Percentiles rank a stretch among this genome's conserved stretches.
Evolutionary conservation across 2,888 invertebrate species (phyloP).

Genomic region (Agrotis puta): DNA sequence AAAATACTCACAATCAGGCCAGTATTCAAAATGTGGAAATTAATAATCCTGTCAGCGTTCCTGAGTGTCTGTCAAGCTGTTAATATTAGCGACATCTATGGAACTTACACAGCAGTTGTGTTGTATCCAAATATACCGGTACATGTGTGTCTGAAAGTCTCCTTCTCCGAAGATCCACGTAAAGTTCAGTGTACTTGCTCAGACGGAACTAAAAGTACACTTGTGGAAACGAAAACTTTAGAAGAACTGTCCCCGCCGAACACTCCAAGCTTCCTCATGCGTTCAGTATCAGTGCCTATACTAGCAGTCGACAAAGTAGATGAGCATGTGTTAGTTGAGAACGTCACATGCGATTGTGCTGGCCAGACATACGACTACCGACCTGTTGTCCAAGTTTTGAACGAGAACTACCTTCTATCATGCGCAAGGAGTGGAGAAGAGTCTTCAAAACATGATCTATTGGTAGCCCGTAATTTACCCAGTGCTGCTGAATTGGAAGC

Average conservation of each 20-base stretch:
- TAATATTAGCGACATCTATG: conserved; percentile 19
- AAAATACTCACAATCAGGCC: background rate
- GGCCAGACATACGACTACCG: background rate
- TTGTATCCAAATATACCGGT: background rate
- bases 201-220: conserved; percentile 20
- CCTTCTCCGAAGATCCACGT: background rate
- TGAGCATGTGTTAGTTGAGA: conserved; percentile 1
- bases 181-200: conserved; percentile 22
- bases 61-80: conserved; percentile 5
- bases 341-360: conserved; percentile 31
- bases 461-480: too few species aligned
- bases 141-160: background rate
- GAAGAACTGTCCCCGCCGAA: conserved; percentile 13
- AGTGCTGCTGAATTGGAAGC: conserved; percentile 7
- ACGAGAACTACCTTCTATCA: conserved; percentile 15
- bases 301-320: conserved; percentile 2
- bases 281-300: background rate
- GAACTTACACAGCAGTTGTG: conserved; percentile 24
- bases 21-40: conserved; percentile 11
- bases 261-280: too few species aligned
- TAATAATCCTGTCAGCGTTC: conserved; percentile 12
- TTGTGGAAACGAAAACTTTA: background rate
- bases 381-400: conserved; percentile 5
- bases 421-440: background rate
- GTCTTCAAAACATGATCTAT: too few species aligned